phyloP scores from a whole-genome alignment of 1,140 invertebrate genomes.

The Drosophila miranda region DNA sequence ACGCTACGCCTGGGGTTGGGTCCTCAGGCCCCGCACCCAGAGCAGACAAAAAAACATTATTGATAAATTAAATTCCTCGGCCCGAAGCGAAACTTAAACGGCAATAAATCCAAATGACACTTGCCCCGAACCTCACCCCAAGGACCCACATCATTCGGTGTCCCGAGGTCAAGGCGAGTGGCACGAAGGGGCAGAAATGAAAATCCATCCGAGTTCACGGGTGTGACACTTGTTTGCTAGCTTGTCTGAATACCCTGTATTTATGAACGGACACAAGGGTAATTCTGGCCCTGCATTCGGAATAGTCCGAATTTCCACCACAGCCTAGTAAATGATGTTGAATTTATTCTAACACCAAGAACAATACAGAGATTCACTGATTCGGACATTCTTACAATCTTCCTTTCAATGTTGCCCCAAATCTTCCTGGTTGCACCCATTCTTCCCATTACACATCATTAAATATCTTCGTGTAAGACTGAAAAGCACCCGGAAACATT shows the following conservation, averaged over 20 bases:
- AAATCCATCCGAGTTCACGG: conserved; percentile 37
- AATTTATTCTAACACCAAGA: no score
- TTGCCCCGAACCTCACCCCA: conserved; percentile 6
- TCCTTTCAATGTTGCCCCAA: no score
- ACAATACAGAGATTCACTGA: no score
- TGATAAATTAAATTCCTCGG: conserved; percentile 73
- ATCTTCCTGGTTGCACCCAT: no score
- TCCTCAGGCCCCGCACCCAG: conserved; percentile 1
- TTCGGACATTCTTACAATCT: no score
- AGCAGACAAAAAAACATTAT: conserved; percentile 41
- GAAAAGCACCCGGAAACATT: no score
- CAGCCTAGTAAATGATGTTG: no score
- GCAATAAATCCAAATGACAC: conserved; percentile 52
- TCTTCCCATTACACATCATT: no score
- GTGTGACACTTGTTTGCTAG: background rate
- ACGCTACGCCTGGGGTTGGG: background rate
- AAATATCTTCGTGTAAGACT: no score
- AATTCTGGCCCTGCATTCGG: background rate
- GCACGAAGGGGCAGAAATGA: conserved; percentile 15
- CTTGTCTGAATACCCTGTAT: conserved; percentile 14
- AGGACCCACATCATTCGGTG: conserved; percentile 4
- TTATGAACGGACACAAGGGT: background rate
- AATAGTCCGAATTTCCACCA: no score
- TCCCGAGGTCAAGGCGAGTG: conserved; percentile 21
- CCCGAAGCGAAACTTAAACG: conserved; percentile 33